Evolutionary conservation across 2,113 vertebrate species (phyloP).

Genomic region (Furnarius figulus): DNA sequence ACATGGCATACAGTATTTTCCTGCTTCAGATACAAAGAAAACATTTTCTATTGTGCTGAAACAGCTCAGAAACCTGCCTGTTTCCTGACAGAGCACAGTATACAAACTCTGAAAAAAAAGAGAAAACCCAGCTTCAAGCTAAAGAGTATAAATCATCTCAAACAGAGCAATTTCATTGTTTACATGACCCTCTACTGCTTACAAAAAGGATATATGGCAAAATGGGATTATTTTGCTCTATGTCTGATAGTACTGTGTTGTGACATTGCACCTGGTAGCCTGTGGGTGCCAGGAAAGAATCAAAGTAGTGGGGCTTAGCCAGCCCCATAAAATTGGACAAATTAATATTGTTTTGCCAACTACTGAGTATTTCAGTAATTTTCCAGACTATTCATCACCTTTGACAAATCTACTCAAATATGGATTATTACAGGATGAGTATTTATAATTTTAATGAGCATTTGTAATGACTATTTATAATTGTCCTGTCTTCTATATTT

Average conservation of each 20-base stretch:
- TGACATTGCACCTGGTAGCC: not conserved
- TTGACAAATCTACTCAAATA: not conserved
- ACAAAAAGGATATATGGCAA: constrained; percentile 13
- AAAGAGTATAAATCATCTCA: not conserved
- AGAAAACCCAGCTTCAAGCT: constrained; percentile 4
- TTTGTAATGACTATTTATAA: not conserved
- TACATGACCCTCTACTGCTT: not conserved
- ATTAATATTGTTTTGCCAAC: not conserved
- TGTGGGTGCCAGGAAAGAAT: constrained; percentile 3
- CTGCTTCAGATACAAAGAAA: not conserved
- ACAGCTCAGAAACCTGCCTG: not conserved
- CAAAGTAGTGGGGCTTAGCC: not conserved
- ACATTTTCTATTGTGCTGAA: not conserved
- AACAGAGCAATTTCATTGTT: not conserved
- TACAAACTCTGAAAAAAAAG: constrained; percentile 36
- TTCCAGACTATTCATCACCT: not conserved
- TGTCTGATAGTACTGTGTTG: not conserved
- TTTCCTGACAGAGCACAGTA: constrained; percentile 2
- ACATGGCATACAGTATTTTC: not conserved
- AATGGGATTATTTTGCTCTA: constrained; percentile 2
- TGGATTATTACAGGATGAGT: not conserved
- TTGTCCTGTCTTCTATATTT: not conserved
- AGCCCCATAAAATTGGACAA: not conserved
- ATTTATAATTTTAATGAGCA: not conserved
- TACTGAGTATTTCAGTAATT: not conserved